These are phyloP conservation scores for Tetranychus cinnabarinus DNA, from an alignment of 1,140 invertebrate species.

Conservation along the genomic window DNA sequence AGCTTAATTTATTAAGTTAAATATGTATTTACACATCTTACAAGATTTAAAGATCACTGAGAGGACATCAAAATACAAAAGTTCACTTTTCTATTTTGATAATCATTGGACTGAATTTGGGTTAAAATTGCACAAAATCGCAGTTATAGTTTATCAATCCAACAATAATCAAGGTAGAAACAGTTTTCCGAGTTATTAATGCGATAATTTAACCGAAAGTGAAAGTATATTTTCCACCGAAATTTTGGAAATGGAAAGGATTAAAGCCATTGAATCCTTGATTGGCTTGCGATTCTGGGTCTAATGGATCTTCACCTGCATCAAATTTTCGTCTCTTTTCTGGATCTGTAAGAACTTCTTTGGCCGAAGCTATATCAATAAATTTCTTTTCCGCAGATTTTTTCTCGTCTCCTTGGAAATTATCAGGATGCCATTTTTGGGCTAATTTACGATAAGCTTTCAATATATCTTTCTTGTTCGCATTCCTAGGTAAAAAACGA, in stretches of 20 bases:
- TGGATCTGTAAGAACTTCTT: conserved; percentile 65
- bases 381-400: conserved; percentile 91
- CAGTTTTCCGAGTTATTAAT: no score
- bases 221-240: background rate
- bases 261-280: background rate
- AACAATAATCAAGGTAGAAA: no score
- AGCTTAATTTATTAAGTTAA: no score
- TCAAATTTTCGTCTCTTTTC: conserved; percentile 85
- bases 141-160: no score
- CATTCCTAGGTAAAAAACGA: conserved; percentile 24
- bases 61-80: no score
- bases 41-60: no score
- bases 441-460: conserved; percentile 94
- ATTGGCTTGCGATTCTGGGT: conserved; percentile 27
- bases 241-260: background rate
- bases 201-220: background rate
- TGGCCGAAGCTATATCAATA: conserved; percentile 94
- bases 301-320: conserved; percentile 81
- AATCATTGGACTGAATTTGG: no score
- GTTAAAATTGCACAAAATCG: no score
- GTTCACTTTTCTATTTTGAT: no score
- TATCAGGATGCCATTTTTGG: conserved; percentile 97
- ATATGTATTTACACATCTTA: no score
- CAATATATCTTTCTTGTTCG: conserved; percentile 70
- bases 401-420: conserved; percentile 65